Evolutionary conservation across 2,888 invertebrate genomes (phyloP).

Genomic region (Syrista parreyssii): DNA sequence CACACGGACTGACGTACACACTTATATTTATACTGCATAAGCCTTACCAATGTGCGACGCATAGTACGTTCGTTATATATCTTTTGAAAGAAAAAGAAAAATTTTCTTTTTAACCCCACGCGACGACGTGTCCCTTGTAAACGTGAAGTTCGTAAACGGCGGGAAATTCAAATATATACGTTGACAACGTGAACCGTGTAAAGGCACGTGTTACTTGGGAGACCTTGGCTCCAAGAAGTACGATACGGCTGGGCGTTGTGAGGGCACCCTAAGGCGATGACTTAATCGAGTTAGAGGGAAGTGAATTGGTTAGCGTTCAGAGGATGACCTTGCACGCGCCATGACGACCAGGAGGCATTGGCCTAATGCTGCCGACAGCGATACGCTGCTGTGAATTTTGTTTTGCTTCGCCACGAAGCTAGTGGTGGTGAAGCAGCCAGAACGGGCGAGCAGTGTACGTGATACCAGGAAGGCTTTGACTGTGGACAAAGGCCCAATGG

Average conservation of each 20-base stretch:
- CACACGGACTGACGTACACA: slow-evolving; percentile 6
- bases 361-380: slow-evolving; percentile 29
- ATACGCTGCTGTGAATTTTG: slow-evolving; percentile 25
- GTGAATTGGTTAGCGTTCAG: slow-evolving; percentile 35
- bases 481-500: neutral
- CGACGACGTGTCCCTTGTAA: neutral
- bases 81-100: neutral
- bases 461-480: neutral
- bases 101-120: neutral
- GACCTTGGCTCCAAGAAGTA: neutral
- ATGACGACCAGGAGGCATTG: slow-evolving; percentile 46
- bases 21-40: slow-evolving; percentile 17
- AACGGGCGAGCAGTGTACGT: neutral
- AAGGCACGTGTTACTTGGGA: neutral
- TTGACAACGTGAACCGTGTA: neutral
- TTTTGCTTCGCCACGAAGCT: slow-evolving; percentile 16
- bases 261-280: slow-evolving; percentile 31
- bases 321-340: slow-evolving; percentile 51
- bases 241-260: neutral
- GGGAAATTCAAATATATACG: neutral
- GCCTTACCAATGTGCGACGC: neutral
- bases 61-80: neutral
- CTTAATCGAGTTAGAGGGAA: slow-evolving; percentile 42
- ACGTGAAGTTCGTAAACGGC: neutral
- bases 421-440: neutral